Percentiles rank a stretch among this genome's conserved stretches.
phyloP scores from a whole-genome alignment of 2,113 vertebrate genomes.

The Takifugu bimaculatus region DNA sequence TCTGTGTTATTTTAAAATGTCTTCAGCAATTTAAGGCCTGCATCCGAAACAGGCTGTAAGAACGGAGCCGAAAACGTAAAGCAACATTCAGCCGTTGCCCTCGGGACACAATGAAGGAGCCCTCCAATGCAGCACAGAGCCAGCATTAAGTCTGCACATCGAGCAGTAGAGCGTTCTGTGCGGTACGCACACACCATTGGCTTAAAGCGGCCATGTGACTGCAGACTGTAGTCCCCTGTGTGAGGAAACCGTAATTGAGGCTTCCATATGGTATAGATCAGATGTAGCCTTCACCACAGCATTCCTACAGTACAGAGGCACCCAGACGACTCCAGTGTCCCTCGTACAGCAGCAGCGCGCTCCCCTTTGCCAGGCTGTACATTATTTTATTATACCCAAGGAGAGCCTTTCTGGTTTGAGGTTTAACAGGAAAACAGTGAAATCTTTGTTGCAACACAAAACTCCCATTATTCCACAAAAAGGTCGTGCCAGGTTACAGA shows the following conservation, averaged over 20 bases:
- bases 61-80: not conserved
- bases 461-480: not conserved
- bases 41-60: too few relatives aligned
- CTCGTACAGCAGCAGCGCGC: not conserved
- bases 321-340: constrained; percentile 35
- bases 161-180: constrained; percentile 50
- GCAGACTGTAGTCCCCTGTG: constrained; percentile 61
- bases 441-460: constrained; percentile 9
- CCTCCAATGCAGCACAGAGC: constrained; percentile 52
- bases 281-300: constrained; percentile 62
- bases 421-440: not conserved
- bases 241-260: constrained; percentile 65
- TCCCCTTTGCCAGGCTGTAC: not conserved
- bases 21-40: constrained; percentile 7
- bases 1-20: not conserved
- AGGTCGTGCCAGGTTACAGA: not conserved
- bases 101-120: constrained; percentile 37
- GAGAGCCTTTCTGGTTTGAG: constrained; percentile 1
- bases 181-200: constrained; percentile 48
- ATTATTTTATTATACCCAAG: not conserved
- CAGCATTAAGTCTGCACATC: constrained; percentile 52
- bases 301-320: constrained; percentile 57
- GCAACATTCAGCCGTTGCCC: not conserved
- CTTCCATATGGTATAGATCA: constrained; percentile 76
- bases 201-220: constrained; percentile 54